Evolutionary conservation across 2,113 vertebrate species (phyloP), one percentile per base, ranked within the genome.

Genomic region (Cynocephalus volans): DNA sequence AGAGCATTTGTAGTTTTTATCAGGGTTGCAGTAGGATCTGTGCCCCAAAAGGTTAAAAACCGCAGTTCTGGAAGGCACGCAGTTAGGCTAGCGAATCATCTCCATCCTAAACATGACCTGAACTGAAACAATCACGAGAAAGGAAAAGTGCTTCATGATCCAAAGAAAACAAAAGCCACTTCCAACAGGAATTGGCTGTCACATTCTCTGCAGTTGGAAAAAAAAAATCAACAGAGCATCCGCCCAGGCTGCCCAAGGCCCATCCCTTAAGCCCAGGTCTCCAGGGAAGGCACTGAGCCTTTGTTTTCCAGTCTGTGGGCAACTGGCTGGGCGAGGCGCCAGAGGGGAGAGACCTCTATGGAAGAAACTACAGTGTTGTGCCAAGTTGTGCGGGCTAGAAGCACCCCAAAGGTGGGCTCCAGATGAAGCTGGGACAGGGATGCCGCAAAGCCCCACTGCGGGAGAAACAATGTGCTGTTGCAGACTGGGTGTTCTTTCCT

Each of bases 81-180:
- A 87, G 93, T 95, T 60, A 80, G 58, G n/a, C 72, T 83, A 50
- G 88, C 85, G 23, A 90, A 80, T 81, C 70, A 45, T 80, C 28
- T 73, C 84, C 95, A 84, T 93, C 96, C 89, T 97, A 96, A 58
- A 73, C 69, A 91, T 89, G 93, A 97, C 94, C 70, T 94, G 90
- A 93, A 81, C 95, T 72, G 90, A 82, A 97, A 96, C 97, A 93
- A 54, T 85, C 93, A 88, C 58, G 67, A 98, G 97, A 98, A 97
- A 98, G 97, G 96, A 98, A 98, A 98, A 98, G 97, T 96, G 96
- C 81, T 95, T 95, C 11, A 10, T 28, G 85, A 21, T 84, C 97
- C 98, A 98, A 98, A 96, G 96, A 97, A 98, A 98, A 97, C 95
- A 98, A 96, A 85, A 95, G 90, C 88, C 90, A 96, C 92, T 98